Evolutionary conservation across 2,797 vertebrate genomes (phyloP), one percentile per base, ranked within the genome.

Genomic region (Melanotaenia parkinsoni): DNA sequence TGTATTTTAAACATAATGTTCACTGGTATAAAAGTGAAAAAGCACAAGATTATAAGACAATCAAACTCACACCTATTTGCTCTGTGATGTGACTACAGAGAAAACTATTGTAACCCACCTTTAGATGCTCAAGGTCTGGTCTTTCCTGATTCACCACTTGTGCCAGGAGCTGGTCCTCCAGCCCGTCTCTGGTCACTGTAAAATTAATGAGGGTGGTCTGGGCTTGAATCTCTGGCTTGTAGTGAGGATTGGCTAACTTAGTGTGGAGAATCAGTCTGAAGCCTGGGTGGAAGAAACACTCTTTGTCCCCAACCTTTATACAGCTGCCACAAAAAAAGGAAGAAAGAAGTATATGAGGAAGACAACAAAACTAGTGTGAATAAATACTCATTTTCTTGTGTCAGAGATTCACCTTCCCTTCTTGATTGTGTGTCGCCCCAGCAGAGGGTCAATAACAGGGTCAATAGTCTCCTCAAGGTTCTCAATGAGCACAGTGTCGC

Each of bases 221-320:
- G 24, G 94, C 93, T 76, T 95, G 94, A 63, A 95, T 95, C 89
- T 95, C 92, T 8, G 91, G 89, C 74, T 95, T 94, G 74, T 94
- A 95, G 78, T 94, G 89, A 26, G 89, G 93, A 74, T 93, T 94
- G 70, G 94, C 94, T 87, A 96, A 62, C 63, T 95, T 95, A 24
- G 94, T 95, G 79, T 95, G 94, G 11, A 95, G 90, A 79, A 95
- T 94, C 30, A 93, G 89, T 56, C 91, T 92, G 82, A 96, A 96
- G 60, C 81, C 80, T 7, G 93, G 94, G 70, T 95, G 91, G 83
- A 95, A 95, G 69, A 86, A 84, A 51, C 86, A 89, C 86, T 93
- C 91, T 74, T 68, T 96, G 89, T 96, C 95, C 14, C 95, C 95
- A 3, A 96, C 93, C 76, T 95, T 95, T 70, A 96, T 95, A 67